Percentiles rank a stretch among this genome's conserved stretches.
Conservation (phyloP, 2,797 vertebrate species). For the Lagorchestes hirsutus region DNA sequence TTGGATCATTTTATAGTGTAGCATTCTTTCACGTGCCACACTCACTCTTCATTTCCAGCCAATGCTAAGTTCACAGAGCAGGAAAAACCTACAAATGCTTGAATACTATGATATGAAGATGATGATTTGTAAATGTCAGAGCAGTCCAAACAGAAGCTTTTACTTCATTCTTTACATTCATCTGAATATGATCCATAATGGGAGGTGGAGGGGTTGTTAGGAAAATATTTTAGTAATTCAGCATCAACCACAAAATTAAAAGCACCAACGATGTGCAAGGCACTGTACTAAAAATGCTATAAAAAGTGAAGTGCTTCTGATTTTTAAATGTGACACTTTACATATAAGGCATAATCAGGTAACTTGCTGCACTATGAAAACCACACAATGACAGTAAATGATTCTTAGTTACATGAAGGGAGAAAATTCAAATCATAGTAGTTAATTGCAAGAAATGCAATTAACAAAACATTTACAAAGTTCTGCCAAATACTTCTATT, state of each 20-base stretch:
- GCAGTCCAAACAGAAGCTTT: neutral
- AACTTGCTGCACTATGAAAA: slow-evolving; percentile 62
- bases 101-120: slow-evolving; percentile 10
- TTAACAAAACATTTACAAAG: slow-evolving; percentile 19
- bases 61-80: slow-evolving; percentile 35
- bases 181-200: neutral
- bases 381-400: slow-evolving; percentile 50
- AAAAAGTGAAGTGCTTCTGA: slow-evolving; percentile 27
- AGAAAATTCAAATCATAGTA: slow-evolving; percentile 43
- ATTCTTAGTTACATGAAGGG: neutral
- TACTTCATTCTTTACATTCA: slow-evolving; percentile 4
- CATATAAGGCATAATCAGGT: slow-evolving; percentile 23
- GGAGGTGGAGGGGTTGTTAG: neutral
- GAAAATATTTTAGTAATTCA: slow-evolving; percentile 52
- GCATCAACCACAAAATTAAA: slow-evolving; percentile 34
- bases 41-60: slow-evolving; percentile 1
- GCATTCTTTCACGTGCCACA: slow-evolving; percentile 14
- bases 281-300: slow-evolving; percentile 8
- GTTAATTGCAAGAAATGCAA: slow-evolving; percentile 41
- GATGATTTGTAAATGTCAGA: neutral
- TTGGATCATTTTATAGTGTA: neutral
- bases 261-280: neutral
- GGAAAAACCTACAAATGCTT: neutral
- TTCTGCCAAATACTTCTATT: neutral
- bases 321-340: slow-evolving; percentile 53